phyloP scores from a whole-genome alignment of 2,113 vertebrate species.

The Platysteira castanea region DNA sequence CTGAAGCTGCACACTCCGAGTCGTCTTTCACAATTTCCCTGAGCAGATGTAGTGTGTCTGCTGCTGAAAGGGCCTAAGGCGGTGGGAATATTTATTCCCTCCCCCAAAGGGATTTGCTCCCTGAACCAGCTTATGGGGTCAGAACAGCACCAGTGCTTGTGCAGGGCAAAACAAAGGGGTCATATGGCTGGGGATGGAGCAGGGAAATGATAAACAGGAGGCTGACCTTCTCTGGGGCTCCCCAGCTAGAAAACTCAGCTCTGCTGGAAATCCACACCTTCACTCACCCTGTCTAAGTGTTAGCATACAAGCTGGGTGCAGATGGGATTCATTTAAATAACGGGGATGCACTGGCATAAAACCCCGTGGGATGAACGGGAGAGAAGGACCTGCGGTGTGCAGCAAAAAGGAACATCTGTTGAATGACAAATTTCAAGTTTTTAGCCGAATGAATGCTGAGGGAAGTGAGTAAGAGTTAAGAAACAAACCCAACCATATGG shows the following conservation, averaged over 20 bases:
- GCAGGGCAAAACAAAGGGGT: not conserved
- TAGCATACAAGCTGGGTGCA: not conserved
- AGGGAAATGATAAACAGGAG: not conserved
- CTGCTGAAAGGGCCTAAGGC: not conserved
- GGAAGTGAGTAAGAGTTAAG: not conserved
- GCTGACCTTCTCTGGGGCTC: not conserved
- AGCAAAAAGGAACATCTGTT: not conserved
- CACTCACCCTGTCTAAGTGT: not conserved
- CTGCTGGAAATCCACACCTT: not conserved
- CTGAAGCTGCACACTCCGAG: not conserved
- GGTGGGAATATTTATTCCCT: not conserved
- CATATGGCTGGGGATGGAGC: not conserved
- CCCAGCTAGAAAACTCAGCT: not conserved
- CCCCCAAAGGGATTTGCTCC: not conserved
- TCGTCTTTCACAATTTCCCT: not conserved
- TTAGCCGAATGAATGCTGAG: not conserved
- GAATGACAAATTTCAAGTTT: not conserved
- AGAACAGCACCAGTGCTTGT: not conserved
- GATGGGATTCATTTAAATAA: not conserved
- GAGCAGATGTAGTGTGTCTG: not conserved
- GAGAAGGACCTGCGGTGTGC: not conserved
- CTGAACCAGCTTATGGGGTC: not conserved
- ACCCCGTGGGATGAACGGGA: not conserved
- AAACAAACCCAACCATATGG: not conserved
- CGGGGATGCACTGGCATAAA: not conserved